Evolutionary conservation across 1,140 invertebrate species (phyloP), one percentile per base, ranked within the genome.

Genomic region (Diachasma alloeum): DNA sequence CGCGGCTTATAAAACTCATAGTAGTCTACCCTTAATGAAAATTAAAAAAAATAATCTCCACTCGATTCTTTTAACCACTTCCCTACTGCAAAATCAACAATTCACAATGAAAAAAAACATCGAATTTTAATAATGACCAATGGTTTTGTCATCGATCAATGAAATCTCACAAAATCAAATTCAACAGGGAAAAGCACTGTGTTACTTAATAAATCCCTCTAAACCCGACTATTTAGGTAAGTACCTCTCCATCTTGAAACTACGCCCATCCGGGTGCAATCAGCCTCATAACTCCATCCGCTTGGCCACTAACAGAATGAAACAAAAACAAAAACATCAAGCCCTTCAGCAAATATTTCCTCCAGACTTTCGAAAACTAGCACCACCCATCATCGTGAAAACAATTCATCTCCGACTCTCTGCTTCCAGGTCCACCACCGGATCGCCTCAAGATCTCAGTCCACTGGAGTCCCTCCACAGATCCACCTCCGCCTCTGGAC

Each of bases 391-490:
- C 31, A 31, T 31, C 6, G 31, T 31, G 31, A 31, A 31, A 31
- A 6, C 31, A 31, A 31, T 31, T 31, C 31, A 31, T 31, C 31
- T 31, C 31, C 31, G 6, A 31, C 6, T 83, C 82, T 76, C 76
- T 26, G 80, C 85, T 87, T 85, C 19, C 87, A 89, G 87, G 83
- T 0, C 81, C 84, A 53, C 67, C 48, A 0, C 6, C 48, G 0
- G 81, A 87, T 26, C 78, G 75, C 19, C 70, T 59, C 10, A 86
- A 84, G 63, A 66, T 83, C 2, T 11, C 78, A 10, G 76, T 79
- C 10, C 83, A 85, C 22, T 88, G 89, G 88, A 89, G 81, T 39
- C 81, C 83, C 9, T 31, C 78, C 9, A 75, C 4, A 74, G 81
- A 74, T 66, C 78, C 11, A 74, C 78, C 71, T 76, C 26, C 26